Percentiles rank a stretch among this genome's conserved stretches.
Conservation (phyloP, 2,888 invertebrate genomes). For the Stomorhina lunata region DNA sequence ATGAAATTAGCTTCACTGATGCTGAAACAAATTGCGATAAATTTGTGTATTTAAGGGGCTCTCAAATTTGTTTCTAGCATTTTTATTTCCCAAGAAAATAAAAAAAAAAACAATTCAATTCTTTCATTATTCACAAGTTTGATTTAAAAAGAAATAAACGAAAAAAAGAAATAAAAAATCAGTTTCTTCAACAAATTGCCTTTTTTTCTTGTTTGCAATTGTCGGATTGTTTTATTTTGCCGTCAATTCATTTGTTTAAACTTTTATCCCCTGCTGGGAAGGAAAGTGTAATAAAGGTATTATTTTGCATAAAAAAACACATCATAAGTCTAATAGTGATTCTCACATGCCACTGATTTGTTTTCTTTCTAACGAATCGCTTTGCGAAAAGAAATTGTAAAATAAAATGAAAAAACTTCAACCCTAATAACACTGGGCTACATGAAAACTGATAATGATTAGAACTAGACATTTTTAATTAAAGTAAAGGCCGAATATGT, state of each 20-base stretch:
- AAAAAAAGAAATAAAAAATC: constrained; percentile 36
- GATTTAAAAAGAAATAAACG: not conserved
- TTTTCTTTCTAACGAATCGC: constrained; percentile 1
- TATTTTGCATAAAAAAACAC: constrained; percentile 28
- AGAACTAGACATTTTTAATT: no score
- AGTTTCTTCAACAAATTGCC: constrained; percentile 63
- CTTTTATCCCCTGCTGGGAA: constrained; percentile 8
- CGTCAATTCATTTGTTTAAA: not conserved
- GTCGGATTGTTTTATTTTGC: not conserved
- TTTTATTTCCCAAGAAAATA: not conserved
- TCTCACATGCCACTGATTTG: not conserved
- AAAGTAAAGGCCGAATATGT: no score
- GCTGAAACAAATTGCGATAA: constrained; percentile 67
- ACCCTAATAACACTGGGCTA: constrained; percentile 49
- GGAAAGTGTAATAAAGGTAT: constrained; percentile 13
- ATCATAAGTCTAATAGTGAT: not conserved
- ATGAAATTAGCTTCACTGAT: constrained; percentile 64
- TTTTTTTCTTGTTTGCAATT: constrained; percentile 35
- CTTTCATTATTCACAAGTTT: not conserved
- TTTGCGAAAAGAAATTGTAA: constrained; percentile 1
- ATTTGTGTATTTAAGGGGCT: constrained; percentile 40
- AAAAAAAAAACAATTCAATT: not conserved
- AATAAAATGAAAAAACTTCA: constrained; percentile 8
- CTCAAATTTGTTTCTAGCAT: not conserved
- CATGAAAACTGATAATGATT: no score